A percentile compares a stretch with the other conserved stretches of the same genome.
Evolutionary conservation across 2,113 vertebrate species (phyloP).

Genomic region (Heterotis niloticus): DNA sequence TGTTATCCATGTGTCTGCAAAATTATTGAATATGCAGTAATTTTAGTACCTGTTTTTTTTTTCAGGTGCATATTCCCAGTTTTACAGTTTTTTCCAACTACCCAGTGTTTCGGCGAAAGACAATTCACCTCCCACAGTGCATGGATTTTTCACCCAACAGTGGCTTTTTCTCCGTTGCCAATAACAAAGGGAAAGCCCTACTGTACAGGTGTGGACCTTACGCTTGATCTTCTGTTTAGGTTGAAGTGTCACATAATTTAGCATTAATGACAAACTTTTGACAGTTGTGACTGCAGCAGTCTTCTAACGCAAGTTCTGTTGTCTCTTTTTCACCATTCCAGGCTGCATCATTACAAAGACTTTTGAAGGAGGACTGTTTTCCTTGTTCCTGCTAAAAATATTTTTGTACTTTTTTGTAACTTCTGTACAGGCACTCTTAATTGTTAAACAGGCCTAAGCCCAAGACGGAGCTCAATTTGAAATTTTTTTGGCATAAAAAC

Average conservation of each 20-base stretch:
- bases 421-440: too few species aligned
- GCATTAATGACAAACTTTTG: background rate
- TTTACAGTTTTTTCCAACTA: slow-evolving; percentile 92
- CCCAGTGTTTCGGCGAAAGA: slow-evolving; percentile 71
- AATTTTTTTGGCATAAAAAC: too few species aligned
- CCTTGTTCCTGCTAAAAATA: too few species aligned
- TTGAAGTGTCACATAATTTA: background rate
- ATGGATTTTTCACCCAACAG: slow-evolving; percentile 91
- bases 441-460: too few species aligned
- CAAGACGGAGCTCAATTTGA: too few species aligned
- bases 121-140: slow-evolving; percentile 63
- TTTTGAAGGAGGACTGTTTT: background rate
- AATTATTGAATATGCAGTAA: background rate
- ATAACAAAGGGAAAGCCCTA: slow-evolving; percentile 83
- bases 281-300: background rate
- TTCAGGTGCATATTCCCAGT: slow-evolving; percentile 83
- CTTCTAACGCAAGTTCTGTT: background rate
- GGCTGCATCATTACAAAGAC: background rate
- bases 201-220: slow-evolving; percentile 74
- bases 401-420: too few species aligned
- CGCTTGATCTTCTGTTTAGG: slow-evolving; percentile 10
- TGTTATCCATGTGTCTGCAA: too few species aligned
- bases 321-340: background rate
- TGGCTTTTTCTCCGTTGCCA: slow-evolving; percentile 88
- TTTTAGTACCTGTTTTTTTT: background rate